A percentile compares a stretch with the other conserved stretches of the same genome.
Conservation (phyloP, 2,888 invertebrate genomes). For the Sialis fuliginosa region DNA sequence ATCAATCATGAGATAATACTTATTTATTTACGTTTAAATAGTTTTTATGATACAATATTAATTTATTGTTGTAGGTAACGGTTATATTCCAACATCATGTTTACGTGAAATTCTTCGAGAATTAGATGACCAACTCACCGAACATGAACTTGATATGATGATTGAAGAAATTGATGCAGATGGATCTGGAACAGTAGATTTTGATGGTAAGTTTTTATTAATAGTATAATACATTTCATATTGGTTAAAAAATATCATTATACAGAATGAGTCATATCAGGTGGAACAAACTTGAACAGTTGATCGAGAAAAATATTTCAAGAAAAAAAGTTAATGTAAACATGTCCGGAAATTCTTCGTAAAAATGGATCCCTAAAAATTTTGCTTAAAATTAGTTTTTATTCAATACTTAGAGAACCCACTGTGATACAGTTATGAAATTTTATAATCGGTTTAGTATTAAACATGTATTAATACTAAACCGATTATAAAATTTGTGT, state of each 20-base stretch:
- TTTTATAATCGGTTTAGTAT: too few species aligned
- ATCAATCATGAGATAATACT: not conserved
- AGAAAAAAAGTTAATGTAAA: not conserved
- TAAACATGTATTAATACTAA: too few species aligned
- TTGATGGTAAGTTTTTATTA: conserved; percentile 60
- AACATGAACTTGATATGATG: conserved; percentile 89
- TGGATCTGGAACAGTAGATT: conserved; percentile 97
- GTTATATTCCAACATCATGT: conserved; percentile 84
- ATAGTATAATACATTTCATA: not conserved
- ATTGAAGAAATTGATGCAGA: conserved; percentile 97
- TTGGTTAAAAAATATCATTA: not conserved
- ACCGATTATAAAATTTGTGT: too few species aligned
- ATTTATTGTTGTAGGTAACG: conserved; percentile 42
- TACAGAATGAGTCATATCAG: too few species aligned
- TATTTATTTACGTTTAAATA: not conserved
- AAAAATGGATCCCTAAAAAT: too few species aligned
- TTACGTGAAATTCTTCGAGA: conserved; percentile 88
- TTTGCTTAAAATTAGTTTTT: too few species aligned
- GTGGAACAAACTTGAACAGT: too few species aligned
- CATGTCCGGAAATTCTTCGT: too few species aligned
- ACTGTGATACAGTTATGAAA: too few species aligned
- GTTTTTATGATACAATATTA: not conserved
- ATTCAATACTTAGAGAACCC: not conserved
- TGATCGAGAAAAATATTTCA: too few species aligned
- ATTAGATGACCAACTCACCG: conserved; percentile 88